Percentiles rank a stretch among this genome's conserved stretches.
Conservation (phyloP, 2,113 vertebrate genomes). For the Chamaetylas fuelleborni region DNA sequence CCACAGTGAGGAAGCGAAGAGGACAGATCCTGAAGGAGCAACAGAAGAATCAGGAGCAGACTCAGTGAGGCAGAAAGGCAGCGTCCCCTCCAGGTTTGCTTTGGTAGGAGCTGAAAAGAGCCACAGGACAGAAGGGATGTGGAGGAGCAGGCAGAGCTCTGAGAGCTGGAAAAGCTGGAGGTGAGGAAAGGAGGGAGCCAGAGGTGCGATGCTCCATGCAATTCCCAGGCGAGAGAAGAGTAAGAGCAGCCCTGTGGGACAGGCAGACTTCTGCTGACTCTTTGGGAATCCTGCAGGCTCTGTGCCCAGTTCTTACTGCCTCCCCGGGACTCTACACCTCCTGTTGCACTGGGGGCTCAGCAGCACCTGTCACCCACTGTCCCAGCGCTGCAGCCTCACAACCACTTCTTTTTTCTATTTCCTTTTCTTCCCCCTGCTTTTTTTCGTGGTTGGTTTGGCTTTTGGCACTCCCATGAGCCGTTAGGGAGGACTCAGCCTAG, state of each 20-base stretch:
- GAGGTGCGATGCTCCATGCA: not conserved
- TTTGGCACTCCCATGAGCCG: not conserved
- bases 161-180: conserved; percentile 31
- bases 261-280: not conserved
- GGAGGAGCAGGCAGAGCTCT: not conserved
- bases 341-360: not conserved
- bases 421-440: not conserved
- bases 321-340: not conserved
- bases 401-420: not conserved
- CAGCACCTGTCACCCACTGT: not conserved
- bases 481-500: not conserved
- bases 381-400: not conserved
- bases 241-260: not conserved
- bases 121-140: not conserved
- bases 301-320: not conserved
- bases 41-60: conserved; percentile 22
- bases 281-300: not conserved
- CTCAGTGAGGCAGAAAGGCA: conserved; percentile 5
- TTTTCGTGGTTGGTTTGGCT: not conserved
- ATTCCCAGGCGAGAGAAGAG: conserved; percentile 12
- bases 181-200: not conserved
- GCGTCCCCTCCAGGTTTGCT: not conserved
- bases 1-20: not conserved
- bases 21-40: not conserved
- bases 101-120: conserved; percentile 6